These are phyloP conservation scores for Drosophila macrospina DNA, from an alignment of 2,888 invertebrate genomes.

Conservation along the genomic window DNA sequence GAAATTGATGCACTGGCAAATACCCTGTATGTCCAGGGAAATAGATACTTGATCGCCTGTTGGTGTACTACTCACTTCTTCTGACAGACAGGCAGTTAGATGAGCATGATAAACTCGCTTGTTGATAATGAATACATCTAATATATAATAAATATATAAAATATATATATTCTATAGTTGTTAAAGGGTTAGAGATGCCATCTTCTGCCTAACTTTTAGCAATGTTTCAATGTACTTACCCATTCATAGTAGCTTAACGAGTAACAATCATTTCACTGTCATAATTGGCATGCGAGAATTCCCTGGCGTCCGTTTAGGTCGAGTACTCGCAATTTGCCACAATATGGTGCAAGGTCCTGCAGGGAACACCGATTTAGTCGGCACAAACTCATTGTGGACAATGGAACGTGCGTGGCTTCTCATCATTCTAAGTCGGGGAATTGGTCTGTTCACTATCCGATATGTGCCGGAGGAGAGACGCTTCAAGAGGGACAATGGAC, in stretches of 20 bases:
- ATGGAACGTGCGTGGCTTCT: conserved; percentile 22
- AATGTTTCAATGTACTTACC: not conserved
- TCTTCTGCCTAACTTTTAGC: no score
- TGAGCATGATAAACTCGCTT: not conserved
- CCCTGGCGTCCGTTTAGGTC: not conserved
- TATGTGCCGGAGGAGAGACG: conserved; percentile 30
- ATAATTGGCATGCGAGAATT: not conserved
- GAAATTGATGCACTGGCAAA: no score
- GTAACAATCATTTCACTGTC: not conserved
- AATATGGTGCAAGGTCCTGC: not conserved
- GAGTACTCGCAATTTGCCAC: not conserved
- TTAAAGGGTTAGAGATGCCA: not conserved
- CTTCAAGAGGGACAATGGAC: conserved; percentile 32
- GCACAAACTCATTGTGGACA: not conserved
- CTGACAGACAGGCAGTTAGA: no score
- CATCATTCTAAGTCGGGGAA: conserved; percentile 28
- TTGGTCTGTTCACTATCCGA: conserved; percentile 62
- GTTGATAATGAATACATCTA: not conserved
- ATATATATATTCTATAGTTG: no score
- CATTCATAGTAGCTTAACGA: not conserved
- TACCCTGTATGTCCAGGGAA: no score
- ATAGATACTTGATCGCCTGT: no score
- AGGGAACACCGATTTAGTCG: conserved; percentile 2
- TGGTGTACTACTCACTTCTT: no score
- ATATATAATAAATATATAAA: not conserved